A percentile compares a stretch with the other conserved stretches of the same genome.
phyloP scores from a whole-genome alignment of 1,140 invertebrate genomes.

The Holotrichia oblita region DNA sequence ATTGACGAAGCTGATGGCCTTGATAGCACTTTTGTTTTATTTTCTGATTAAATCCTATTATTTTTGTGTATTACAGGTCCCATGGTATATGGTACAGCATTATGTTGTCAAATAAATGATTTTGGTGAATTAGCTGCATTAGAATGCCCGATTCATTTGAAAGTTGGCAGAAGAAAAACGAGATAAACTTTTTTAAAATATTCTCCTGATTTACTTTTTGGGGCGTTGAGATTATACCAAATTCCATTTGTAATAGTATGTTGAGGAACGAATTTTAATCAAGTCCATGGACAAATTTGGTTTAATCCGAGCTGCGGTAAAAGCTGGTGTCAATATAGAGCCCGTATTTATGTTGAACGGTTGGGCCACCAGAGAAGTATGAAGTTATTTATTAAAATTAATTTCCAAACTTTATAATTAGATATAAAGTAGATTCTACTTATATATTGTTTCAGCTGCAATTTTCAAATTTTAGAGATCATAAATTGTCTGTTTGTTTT shows the following conservation, averaged over 20 bases:
- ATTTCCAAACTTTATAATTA: conserved; percentile 91
- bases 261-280: conserved; percentile 89
- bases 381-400: conserved; percentile 82
- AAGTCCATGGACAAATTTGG: no score
- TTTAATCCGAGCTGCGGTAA: conserved; percentile 81
- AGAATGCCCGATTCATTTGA: conserved; percentile 95
- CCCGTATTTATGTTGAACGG: conserved; percentile 98
- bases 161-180: conserved; percentile 91
- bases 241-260: conserved; percentile 90
- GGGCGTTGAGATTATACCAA: conserved; percentile 91
- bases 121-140: conserved; percentile 78
- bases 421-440: conserved; percentile 97
- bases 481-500: conserved; percentile 88
- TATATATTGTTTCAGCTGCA: conserved; percentile 98
- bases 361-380: conserved; percentile 95
- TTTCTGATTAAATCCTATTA: no score
- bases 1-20: conserved; percentile 93
- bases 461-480: conserved; percentile 93
- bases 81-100: conserved; percentile 95
- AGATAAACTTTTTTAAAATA: conserved; percentile 85
- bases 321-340: conserved; percentile 83
- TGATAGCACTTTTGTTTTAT: not conserved
- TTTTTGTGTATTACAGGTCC: conserved; percentile 81
- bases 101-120: conserved; percentile 77
- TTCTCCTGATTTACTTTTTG: conserved; percentile 80